phyloP scores from a whole-genome alignment of 2,113 vertebrate genomes.

The Syngnathus floridae region DNA sequence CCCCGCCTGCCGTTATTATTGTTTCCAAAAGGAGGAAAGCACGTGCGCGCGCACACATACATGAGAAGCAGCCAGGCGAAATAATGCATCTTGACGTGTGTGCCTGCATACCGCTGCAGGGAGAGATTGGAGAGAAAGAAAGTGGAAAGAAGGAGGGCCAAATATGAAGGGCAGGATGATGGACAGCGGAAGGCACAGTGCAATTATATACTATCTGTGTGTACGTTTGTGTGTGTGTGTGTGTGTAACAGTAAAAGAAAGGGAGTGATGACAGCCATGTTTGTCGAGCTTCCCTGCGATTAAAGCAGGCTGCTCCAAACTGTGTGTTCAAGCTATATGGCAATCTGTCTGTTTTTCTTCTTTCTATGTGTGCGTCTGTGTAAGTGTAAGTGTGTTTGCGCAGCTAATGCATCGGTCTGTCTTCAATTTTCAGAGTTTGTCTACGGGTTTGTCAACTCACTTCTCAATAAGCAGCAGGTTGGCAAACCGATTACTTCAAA shows the following conservation, averaged over 20 bases:
- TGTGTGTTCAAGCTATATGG: slow-evolving; percentile 45
- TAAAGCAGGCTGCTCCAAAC: slow-evolving; percentile 43
- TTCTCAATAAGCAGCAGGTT: no score
- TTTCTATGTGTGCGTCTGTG: slow-evolving; percentile 1
- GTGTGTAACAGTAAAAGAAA: slow-evolving; percentile 21
- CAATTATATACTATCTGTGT: slow-evolving; percentile 45
- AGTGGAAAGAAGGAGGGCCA: slow-evolving; percentile 48
- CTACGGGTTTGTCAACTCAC: slow-evolving; percentile 7
- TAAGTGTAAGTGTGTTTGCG: slow-evolving; percentile 25
- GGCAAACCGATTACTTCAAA: no score
- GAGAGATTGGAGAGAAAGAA: slow-evolving; percentile 42
- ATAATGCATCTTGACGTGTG: slow-evolving; percentile 72
- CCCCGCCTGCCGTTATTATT: slow-evolving; percentile 16
- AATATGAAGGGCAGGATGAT: slow-evolving; percentile 58
- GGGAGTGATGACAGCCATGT: slow-evolving; percentile 53
- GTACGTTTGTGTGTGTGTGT: slow-evolving; percentile 6
- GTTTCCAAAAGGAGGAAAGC: slow-evolving; percentile 41
- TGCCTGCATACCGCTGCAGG: slow-evolving; percentile 61
- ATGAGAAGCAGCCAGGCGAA: slow-evolving; percentile 58
- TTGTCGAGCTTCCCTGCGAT: slow-evolving; percentile 59
- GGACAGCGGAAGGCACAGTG: slow-evolving; percentile 60
- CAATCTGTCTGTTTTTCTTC: slow-evolving; percentile 23
- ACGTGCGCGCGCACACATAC: slow-evolving; percentile 22
- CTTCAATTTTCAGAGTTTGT: slow-evolving; percentile 25
- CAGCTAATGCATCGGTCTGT: slow-evolving; percentile 27